Base-by-base conservation (phyloP, 2,888 invertebrate genomes). In the Xiphydria camelus region DNA sequence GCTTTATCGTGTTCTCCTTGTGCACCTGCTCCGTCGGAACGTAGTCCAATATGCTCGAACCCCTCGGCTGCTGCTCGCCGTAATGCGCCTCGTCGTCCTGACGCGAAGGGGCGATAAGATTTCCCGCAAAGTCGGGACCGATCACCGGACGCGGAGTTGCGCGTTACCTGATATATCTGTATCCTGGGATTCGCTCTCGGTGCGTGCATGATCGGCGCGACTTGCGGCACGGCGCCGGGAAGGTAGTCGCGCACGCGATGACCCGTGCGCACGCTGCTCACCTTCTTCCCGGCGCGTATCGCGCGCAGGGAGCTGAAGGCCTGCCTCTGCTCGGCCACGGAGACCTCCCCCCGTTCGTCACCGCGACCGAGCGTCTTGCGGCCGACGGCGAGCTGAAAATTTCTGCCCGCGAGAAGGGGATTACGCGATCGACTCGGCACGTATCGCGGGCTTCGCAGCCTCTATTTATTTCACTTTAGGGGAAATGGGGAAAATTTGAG, bases 251-350 rank as follows among this genome's bases (percentile, higher is more conserved):
- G 77, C 1, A 83, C 75, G 49, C 77, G 80, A n/a, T 82, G 81
- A 4, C 83, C 83, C 7, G 81, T 78, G 21, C 85, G 78, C 17
- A 83, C 70, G 57, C 78, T 82, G 4, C 79, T 78, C 2, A 83
- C 82, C 47, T 74, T 75, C 34, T 81, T 80, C 20, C 85, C 80
- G 40, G 76, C 74, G 49, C 84, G 86, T 53, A 85, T 85, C 0
- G 87, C 83, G 57, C 82, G 84, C 32, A 93, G 75, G 2, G 87
- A 87, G 41, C 88, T 89, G 44, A 94, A 78, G 5, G 89, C 91
- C 66, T 85, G 81, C 44, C 94, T 81, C 40, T 89, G 87, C 62
- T 88, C 88, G 15, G 82, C 79, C 35, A 89, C 72, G 19, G 83
- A 81, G 31, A 81, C 79, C 36, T 82, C 82, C 10, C 70, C 71